A percentile compares a stretch with the other conserved stretches of the same genome.
Conservation (phyloP, 2,888 invertebrate genomes). For the Peribatodes rhomboidaria region DNA sequence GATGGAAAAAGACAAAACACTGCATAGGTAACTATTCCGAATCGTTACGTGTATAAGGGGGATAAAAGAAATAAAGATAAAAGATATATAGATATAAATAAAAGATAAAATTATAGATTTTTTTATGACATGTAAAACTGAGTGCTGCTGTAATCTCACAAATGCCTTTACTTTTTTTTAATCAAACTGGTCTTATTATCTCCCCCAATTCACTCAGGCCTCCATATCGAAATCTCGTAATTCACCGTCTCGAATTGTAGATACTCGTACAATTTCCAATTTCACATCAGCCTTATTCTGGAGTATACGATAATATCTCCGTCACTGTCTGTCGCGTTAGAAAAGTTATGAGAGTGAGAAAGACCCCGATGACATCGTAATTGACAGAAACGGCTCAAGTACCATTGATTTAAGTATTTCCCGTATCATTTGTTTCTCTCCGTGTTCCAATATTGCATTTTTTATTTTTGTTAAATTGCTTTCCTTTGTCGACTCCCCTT, state of each 20-base stretch:
- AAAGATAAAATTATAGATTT: too few species aligned
- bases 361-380: too few species aligned
- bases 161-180: slow-evolving; percentile 9
- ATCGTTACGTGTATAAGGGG: too few species aligned
- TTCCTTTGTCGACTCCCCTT: slow-evolving; percentile 79
- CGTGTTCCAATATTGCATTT: slow-evolving; percentile 76
- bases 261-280: slow-evolving; percentile 64
- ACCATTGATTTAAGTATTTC: slow-evolving; percentile 83
- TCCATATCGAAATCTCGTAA: slow-evolving; percentile 53
- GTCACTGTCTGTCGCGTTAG: too few species aligned
- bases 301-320: too few species aligned
- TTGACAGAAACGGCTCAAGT: too few species aligned
- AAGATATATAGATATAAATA: too few species aligned
- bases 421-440: slow-evolving; percentile 83
- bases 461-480: slow-evolving; percentile 85
- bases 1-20: too few species aligned
- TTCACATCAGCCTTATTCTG: too few species aligned
- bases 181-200: slow-evolving; percentile 15
- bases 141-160: neutral
- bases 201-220: slow-evolving; percentile 28
- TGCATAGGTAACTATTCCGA: too few species aligned
- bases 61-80: too few species aligned
- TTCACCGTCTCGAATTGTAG: slow-evolving; percentile 56
- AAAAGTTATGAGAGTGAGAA: too few species aligned
- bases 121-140: neutral